A percentile compares a stretch with the other conserved stretches of the same genome.
Evolutionary conservation across 2,113 vertebrate genomes (phyloP).

Genomic region (Perca schrenkii): DNA sequence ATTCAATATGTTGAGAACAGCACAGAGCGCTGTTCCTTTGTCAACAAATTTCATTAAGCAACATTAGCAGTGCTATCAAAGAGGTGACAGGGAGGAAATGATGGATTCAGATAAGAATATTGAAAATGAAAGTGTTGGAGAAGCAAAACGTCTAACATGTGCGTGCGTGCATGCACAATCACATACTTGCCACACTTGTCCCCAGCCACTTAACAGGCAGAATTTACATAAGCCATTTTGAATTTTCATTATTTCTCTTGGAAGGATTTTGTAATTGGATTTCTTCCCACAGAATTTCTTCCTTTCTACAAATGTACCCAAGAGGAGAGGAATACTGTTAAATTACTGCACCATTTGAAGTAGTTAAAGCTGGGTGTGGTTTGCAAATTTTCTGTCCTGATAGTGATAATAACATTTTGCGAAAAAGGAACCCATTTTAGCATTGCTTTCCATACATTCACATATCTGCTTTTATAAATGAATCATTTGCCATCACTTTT

Average conservation of each 20-base stretch:
- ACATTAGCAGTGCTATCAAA: slow-evolving; percentile 74
- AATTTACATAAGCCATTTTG: slow-evolving; percentile 78
- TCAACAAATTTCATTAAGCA: slow-evolving; percentile 78
- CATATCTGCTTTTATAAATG: slow-evolving; percentile 4
- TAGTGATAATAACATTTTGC: slow-evolving; percentile 28
- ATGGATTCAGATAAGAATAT: slow-evolving; percentile 75
- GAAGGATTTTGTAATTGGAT: slow-evolving; percentile 72
- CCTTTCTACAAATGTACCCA: slow-evolving; percentile 13
- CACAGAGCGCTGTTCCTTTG: slow-evolving; percentile 60
- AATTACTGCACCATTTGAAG: slow-evolving; percentile 48
- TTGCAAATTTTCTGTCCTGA: slow-evolving; percentile 20
- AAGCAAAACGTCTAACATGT: slow-evolving; percentile 40
- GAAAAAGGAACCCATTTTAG: neutral
- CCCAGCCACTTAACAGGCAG: slow-evolving; percentile 66
- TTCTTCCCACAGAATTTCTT: slow-evolving; percentile 42
- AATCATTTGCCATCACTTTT: slow-evolving; percentile 5
- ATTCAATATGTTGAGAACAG: slow-evolving; percentile 69
- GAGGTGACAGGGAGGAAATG: slow-evolving; percentile 70
- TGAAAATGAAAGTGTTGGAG: slow-evolving; percentile 66
- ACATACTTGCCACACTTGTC: slow-evolving; percentile 59
- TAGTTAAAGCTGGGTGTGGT: slow-evolving; percentile 49
- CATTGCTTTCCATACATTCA: neutral
- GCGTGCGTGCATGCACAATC: slow-evolving; percentile 1
- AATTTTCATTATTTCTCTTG: slow-evolving; percentile 75
- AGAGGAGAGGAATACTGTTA: slow-evolving; percentile 41